Conservation (phyloP, 2,113 vertebrate genomes). For the Neotragus moschatus region DNA sequence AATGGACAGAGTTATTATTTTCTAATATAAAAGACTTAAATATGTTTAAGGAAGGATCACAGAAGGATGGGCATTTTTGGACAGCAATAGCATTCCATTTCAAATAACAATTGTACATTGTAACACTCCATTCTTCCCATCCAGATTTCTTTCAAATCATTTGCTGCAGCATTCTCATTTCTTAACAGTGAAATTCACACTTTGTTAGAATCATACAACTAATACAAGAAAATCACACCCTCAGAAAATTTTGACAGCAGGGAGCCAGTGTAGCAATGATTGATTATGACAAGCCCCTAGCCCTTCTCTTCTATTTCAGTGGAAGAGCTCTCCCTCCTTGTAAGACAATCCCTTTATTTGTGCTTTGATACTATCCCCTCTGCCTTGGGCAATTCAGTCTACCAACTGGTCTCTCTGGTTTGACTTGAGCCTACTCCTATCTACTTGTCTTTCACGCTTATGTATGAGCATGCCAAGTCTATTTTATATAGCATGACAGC, state of each 20-base stretch:
- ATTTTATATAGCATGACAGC: background rate
- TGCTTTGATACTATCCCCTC: background rate
- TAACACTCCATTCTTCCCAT: background rate
- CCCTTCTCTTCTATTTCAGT: background rate
- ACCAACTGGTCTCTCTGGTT: background rate
- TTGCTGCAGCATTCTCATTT: background rate
- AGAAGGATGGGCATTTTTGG: background rate
- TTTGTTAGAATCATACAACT: background rate
- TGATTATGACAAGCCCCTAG: background rate
- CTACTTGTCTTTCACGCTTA: background rate
- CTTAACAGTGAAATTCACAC: background rate
- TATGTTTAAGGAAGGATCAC: slow-evolving; percentile 40
- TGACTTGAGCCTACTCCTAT: background rate
- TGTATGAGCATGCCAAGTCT: background rate
- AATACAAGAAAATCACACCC: background rate
- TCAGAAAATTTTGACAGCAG: background rate
- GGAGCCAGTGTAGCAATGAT: background rate
- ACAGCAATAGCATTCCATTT: background rate
- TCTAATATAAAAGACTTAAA: slow-evolving; percentile 30
- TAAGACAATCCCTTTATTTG: background rate
- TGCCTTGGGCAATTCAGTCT: no score
- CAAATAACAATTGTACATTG: background rate
- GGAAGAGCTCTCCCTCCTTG: background rate
- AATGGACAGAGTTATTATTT: slow-evolving; percentile 27
- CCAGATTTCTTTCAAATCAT: background rate